Evolutionary conservation across 2,888 invertebrate genomes (phyloP).

Genomic region (Apamea monoglypha): DNA sequence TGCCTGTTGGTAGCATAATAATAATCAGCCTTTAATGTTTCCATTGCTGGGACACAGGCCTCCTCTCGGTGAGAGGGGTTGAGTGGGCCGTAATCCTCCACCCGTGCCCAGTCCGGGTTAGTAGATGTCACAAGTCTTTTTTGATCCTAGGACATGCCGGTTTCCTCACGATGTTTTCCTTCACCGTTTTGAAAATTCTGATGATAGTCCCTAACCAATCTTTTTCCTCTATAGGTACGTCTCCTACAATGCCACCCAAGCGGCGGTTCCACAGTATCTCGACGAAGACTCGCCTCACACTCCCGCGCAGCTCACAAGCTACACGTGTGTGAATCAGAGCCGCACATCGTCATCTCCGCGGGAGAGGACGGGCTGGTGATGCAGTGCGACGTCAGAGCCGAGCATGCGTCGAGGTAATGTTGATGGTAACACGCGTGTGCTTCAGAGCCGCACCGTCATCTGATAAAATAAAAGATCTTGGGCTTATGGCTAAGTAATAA

Average conservation of each 20-base stretch:
- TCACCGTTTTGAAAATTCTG: neutral
- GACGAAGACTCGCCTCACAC: conserved; percentile 93
- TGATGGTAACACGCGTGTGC: neutral
- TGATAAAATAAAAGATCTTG: neutral
- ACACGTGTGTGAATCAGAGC: conserved; percentile 93
- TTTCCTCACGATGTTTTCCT: neutral
- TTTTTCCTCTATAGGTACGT: conserved; percentile 84
- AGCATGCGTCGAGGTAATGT: conserved; percentile 89
- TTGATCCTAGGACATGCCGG: neutral
- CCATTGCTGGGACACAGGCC: neutral
- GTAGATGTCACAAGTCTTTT: neutral
- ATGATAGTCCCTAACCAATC: neutral
- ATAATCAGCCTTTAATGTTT: neutral
- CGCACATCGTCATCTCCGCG: conserved; percentile 95
- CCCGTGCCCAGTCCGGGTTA: neutral
- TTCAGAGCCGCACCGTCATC: neutral
- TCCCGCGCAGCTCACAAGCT: conserved; percentile 96
- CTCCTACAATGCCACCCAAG: conserved; percentile 90
- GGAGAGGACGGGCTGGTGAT: conserved; percentile 97
- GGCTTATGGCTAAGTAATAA: too few species aligned
- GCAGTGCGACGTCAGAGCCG: conserved; percentile 95
- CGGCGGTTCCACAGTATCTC: conserved; percentile 88
- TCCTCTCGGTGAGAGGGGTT: neutral
- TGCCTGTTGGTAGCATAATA: neutral
- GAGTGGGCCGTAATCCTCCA: too few species aligned